Evolutionary conservation across 2,888 invertebrate species (phyloP), one percentile per base, ranked within the genome.

Genomic region (Chloroclysta siterata): DNA sequence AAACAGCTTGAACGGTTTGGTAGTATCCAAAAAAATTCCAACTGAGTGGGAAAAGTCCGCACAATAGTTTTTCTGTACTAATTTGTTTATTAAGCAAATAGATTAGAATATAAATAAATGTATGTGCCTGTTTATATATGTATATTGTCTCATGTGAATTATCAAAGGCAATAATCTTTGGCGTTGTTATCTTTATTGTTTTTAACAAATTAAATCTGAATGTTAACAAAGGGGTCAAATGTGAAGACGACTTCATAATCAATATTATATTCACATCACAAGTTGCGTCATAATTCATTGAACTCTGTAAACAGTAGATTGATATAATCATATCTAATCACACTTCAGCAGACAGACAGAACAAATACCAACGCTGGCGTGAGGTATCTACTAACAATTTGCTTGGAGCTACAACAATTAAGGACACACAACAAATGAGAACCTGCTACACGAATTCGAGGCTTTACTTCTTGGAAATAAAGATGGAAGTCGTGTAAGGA

Each of bases 301-400:
- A 41, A 39, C 41, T 39, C 22, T 54, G 36, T 39, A 55, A 51
- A 50, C 33, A 60, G 46, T 46, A 41, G 39, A 56, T 60, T 52
- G 46, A 62, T 54, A 60, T 56, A 68, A 69, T 68, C 53, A 68
- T 69, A 66, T 61, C 56, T 64, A 69, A 71, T 71, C 66, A 68
- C 71, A 64, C 64, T 62, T 63, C 46, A 63, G 57, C 55, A 41
- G 46, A 54, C 62, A 58, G 62, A 66, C 66, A 65, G 66, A 55
- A 67, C 66, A 65, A 63, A 61, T 61, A 65, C 51, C 54, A 46
- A 63, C 60, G 56, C 58, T 52, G 55, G 52, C 53, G 39, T 59
- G 59, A 57, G 48, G 42, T 63, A 57, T 41, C 57, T 29, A 58
- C 61, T 44, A 60, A 61, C 65, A 61, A 61, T 55, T 55, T 61